A percentile compares a stretch with the other conserved stretches of the same genome.
These are phyloP conservation scores for Ischnura elegans DNA, from an alignment of 2,888 invertebrate species.

Conservation along the genomic window DNA sequence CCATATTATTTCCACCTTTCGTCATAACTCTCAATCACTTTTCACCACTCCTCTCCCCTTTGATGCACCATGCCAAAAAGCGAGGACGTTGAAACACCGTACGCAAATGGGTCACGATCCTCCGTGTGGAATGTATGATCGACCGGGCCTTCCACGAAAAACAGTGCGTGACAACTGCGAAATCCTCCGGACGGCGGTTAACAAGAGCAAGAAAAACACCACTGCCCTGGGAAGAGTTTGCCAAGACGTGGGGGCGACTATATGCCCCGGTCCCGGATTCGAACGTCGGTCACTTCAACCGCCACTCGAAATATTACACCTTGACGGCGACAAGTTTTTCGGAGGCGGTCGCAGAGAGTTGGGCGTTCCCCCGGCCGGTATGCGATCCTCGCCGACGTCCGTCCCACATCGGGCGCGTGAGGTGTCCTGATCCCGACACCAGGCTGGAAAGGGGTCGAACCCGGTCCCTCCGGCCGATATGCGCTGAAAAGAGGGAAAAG, in stretches of 20 bases:
- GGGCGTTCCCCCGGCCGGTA: neutral
- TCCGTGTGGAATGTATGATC: neutral
- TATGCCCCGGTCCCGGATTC: neutral
- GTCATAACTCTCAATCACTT: neutral
- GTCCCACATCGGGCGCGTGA: neutral
- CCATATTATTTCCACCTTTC: neutral
- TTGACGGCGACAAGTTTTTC: neutral
- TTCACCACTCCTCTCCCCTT: neutral
- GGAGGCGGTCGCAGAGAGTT: neutral
- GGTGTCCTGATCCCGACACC: neutral
- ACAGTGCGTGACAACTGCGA: neutral
- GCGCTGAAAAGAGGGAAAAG: neutral
- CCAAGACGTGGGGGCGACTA: neutral
- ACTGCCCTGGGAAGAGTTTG: neutral
- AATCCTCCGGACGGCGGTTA: neutral
- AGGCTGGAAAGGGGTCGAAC: neutral
- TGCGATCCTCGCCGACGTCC: neutral
- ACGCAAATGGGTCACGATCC: neutral
- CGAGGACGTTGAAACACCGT: neutral
- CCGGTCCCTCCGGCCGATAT: too few species aligned
- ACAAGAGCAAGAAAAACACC: neutral
- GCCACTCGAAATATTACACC: neutral
- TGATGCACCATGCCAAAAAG: neutral
- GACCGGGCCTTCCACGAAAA: neutral
- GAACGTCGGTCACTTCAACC: neutral